phyloP scores from a whole-genome alignment of 2,113 vertebrate genomes.

The Chlamydotis undulata region DNA sequence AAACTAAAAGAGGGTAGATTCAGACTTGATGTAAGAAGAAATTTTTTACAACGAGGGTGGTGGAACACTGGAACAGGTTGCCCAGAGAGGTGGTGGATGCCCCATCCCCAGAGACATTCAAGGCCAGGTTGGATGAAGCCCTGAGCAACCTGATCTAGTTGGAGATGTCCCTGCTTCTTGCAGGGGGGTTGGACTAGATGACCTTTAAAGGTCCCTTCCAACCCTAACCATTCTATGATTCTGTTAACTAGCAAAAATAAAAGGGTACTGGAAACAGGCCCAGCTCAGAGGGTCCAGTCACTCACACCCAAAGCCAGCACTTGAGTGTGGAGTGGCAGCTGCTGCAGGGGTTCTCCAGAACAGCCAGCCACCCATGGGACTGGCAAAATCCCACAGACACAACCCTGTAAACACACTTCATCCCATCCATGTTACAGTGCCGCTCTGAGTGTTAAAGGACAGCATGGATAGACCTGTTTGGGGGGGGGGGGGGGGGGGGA shows the following conservation, averaged over 20 bases:
- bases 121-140: too few species aligned
- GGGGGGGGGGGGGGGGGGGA: background rate
- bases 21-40: too few species aligned
- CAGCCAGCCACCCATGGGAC: rapidly evolving
- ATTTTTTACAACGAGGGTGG: too few species aligned
- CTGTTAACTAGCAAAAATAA: background rate
- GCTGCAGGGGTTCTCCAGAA: background rate
- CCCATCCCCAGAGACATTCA: too few species aligned
- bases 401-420: background rate
- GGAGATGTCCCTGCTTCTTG: too few species aligned
- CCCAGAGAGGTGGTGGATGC: too few species aligned
- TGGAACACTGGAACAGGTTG: too few species aligned
- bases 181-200: too few species aligned
- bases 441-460: background rate
- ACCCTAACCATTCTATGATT: too few species aligned
- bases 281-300: background rate
- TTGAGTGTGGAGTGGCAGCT: background rate
- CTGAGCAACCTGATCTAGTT: too few species aligned
- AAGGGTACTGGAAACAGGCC: background rate
- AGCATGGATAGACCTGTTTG: background rate
- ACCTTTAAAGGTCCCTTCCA: too few species aligned
- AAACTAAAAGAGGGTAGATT: too few species aligned
- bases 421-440: background rate
- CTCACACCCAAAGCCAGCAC: background rate
- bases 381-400: background rate